These are phyloP conservation scores for Microplitis manilae DNA, from an alignment of 2,888 invertebrate species.

Conservation along the genomic window DNA sequence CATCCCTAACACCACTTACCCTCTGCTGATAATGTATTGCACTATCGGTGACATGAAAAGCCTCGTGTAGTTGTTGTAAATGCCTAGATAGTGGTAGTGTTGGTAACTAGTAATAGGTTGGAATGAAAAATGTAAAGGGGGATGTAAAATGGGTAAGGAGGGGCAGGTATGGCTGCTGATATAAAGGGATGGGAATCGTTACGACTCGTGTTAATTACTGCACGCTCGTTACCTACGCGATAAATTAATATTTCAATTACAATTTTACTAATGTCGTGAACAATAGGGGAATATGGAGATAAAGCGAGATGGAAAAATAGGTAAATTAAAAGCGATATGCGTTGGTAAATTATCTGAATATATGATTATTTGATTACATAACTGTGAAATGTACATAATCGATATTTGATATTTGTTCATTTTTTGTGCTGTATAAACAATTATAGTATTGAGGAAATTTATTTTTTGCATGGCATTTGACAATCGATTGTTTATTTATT, in stretches of 20 bases:
- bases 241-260: constrained; percentile 70
- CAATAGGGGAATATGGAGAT: neutral
- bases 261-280: constrained; percentile 58
- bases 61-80: constrained; percentile 4
- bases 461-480: too few relatives aligned
- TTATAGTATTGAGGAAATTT: too few relatives aligned
- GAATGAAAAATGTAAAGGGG: neutral
- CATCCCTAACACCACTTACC: neutral
- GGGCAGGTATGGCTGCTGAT: neutral
- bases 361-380: neutral
- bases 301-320: neutral
- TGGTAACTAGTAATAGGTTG: neutral
- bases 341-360: neutral
- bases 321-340: too few relatives aligned
- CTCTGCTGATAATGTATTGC: constrained; percentile 15
- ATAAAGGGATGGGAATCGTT: neutral
- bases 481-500: too few relatives aligned
- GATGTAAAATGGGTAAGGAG: constrained; percentile 2
- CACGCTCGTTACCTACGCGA: constrained; percentile 60
- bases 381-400: too few relatives aligned
- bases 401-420: too few relatives aligned
- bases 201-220: constrained; percentile 63
- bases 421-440: too few relatives aligned
- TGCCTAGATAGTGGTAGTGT: neutral
- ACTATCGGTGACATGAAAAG: constrained; percentile 20